Evolutionary conservation across 2,113 vertebrate genomes (phyloP), one percentile per base, ranked within the genome.

Genomic region (Petroica traversi): DNA sequence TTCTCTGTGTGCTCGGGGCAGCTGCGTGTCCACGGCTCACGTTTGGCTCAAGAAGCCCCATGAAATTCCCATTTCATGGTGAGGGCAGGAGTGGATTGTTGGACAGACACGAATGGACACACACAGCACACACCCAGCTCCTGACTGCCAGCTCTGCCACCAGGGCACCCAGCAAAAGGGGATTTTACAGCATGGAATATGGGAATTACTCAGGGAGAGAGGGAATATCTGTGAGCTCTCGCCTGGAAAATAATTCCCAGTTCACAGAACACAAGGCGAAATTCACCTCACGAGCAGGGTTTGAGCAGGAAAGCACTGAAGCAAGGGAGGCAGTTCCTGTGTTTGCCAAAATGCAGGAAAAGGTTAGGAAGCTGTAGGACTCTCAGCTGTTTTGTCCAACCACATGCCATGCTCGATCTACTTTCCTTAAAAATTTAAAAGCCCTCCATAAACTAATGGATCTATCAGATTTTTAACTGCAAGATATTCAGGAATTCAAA

Each of bases 171-270:
- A 74, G 51, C 28, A 34, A 0, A 0, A 20, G 16, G 19, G n/a
- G 26, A 40, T 64, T 41, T 68, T 8, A 61, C 48, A 92, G 29
- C 25, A 13, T 1, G 31, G 28, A 66, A 62, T 2, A 36, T 2
- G 34, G 81, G 58, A 79, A 81, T 89, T 40, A 26, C 20, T 73
- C 51, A 9, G 66, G 45, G 54, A 64, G 31, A 91, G 38, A 51
- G 19, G 58, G 58, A 89, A 77, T 8, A 75, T 8, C 48, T 0
- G 0, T 0, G 1, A 78, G 77, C 69, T 88, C 78, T 46, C 5
- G 1, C 73, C 66, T 63, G 71, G 34, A 90, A 85, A 93, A 28
- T 38, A 88, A 93, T 79, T 69, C 90, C 92, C 0, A 0, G 20
- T 33, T 72, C 52, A 69, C 1, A 3, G 57, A 82, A 76, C 15